These are phyloP conservation scores for Lithophane semibrunnea DNA, from an alignment of 2,888 invertebrate genomes.

Conservation along the genomic window DNA sequence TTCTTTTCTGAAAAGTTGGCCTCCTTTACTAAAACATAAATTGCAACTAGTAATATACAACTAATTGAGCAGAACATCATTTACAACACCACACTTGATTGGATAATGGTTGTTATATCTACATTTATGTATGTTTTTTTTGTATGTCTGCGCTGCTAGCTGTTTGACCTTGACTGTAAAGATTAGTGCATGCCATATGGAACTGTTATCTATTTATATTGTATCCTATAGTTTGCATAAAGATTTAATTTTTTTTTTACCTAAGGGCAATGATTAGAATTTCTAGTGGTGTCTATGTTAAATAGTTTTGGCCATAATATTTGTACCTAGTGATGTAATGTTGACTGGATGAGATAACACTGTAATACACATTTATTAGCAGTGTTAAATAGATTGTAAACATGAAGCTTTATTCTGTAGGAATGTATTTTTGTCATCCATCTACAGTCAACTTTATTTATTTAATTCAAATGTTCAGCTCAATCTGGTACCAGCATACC, in stretches of 20 bases:
- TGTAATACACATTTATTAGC: background rate
- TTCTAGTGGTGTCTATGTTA: too few species aligned
- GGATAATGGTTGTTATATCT: conserved; percentile 10
- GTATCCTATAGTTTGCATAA: background rate
- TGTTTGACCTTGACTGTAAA: conserved; percentile 43
- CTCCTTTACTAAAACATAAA: background rate
- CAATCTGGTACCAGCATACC: background rate
- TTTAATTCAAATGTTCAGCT: background rate
- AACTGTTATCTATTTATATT: conserved; percentile 1
- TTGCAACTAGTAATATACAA: background rate
- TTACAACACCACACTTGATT: conserved; percentile 10
- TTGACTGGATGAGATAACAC: conserved; percentile 16
- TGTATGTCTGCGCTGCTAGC: background rate
- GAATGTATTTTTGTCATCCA: background rate
- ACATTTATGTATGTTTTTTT: conserved; percentile 12
- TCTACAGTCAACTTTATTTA: background rate
- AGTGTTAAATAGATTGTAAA: background rate
- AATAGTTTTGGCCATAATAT: background rate
- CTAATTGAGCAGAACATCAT: conserved; percentile 13
- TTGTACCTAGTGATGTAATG: background rate
- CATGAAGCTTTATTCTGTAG: background rate
- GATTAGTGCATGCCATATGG: conserved; percentile 29
- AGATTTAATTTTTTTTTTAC: background rate
- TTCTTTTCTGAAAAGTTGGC: too few species aligned
- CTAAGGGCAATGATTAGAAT: background rate